Conservation (phyloP, 2,113 vertebrate genomes). For the Xiphophorus couchianus region DNA sequence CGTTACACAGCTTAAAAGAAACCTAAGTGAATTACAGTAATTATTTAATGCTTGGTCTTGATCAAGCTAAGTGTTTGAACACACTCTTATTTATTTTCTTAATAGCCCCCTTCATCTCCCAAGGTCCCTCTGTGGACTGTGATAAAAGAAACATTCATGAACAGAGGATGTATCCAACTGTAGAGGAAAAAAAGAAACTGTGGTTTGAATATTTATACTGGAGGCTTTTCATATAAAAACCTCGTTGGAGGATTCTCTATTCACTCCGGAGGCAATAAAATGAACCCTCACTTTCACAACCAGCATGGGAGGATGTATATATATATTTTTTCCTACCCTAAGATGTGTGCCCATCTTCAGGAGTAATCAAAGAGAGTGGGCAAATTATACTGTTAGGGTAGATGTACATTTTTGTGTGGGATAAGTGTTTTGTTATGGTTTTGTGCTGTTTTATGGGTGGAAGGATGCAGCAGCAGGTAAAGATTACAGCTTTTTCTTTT, state of each 20-base stretch:
- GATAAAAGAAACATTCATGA: conserved; percentile 64
- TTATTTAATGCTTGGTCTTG: conserved; percentile 79
- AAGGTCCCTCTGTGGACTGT: conserved; percentile 53
- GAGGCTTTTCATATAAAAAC: conserved; percentile 10
- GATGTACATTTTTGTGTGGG: not conserved
- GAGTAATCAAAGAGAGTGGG: conserved; percentile 43
- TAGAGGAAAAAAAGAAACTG: conserved; percentile 11
- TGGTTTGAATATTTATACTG: not conserved
- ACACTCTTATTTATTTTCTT: conserved; percentile 72
- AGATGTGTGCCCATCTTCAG: conserved; percentile 17
- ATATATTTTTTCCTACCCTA: not conserved
- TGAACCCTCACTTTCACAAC: conserved; percentile 11
- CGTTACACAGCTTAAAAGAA: conserved; percentile 75
- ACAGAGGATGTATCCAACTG: conserved; percentile 25
- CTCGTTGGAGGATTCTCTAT: conserved; percentile 8
- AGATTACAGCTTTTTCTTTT: conserved; percentile 4
- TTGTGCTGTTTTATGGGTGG: conserved; percentile 13
- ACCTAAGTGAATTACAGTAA: conserved; percentile 78
- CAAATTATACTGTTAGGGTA: conserved; percentile 28
- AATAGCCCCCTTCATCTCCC: conserved; percentile 70
- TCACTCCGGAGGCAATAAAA: not conserved
- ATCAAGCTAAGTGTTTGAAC: conserved; percentile 76
- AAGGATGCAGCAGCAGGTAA: not conserved
- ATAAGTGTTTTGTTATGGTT: conserved; percentile 3
- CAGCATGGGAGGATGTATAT: not conserved